phyloP scores from a whole-genome alignment of 53 echinoderm and acorn worm species.

The Paelopatides confundens region DNA sequence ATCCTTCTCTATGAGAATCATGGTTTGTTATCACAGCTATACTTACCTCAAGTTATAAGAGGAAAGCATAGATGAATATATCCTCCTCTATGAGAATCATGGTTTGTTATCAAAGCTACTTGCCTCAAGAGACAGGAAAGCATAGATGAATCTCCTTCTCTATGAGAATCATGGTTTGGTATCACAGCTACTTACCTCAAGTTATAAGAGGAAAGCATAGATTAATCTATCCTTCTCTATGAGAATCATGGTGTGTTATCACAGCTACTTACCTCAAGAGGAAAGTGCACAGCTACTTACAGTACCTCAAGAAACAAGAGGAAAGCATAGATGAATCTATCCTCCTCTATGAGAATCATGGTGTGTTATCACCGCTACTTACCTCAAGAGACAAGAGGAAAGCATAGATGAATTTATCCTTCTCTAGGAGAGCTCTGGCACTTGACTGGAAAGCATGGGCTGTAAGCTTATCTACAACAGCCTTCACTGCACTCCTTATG shows the following conservation, averaged over 20 bases:
- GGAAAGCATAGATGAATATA: slow-evolving; percentile 79
- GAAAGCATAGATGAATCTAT: too few species aligned
- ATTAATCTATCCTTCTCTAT: too few species aligned
- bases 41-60: slow-evolving; percentile 95
- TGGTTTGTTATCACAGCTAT: too few species aligned
- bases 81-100: too few species aligned
- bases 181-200: slow-evolving; percentile 86
- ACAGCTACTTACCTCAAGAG: slow-evolving; percentile 87
- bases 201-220: too few species aligned
- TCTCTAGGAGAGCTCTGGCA: slow-evolving; percentile 87
- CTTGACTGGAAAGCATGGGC: slow-evolving; percentile 84
- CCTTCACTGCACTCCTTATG: slow-evolving; percentile 92
- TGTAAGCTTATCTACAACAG: slow-evolving; percentile 94
- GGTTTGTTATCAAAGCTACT: too few species aligned
- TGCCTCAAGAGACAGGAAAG: slow-evolving; percentile 95
- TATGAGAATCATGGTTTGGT: too few species aligned
- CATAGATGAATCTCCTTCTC: slow-evolving; percentile 93
- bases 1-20: too few species aligned
- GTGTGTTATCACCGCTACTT: slow-evolving; percentile 27
- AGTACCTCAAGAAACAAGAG: slow-evolving; percentile 96
- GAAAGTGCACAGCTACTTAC: slow-evolving; percentile 78
- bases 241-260: too few species aligned
- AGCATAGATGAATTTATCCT: slow-evolving; percentile 88
- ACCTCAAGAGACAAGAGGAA: slow-evolving; percentile 96
- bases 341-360: too few species aligned